Base-by-base conservation (phyloP, 2,797 vertebrate species). In the Xenops minutus region DNA sequence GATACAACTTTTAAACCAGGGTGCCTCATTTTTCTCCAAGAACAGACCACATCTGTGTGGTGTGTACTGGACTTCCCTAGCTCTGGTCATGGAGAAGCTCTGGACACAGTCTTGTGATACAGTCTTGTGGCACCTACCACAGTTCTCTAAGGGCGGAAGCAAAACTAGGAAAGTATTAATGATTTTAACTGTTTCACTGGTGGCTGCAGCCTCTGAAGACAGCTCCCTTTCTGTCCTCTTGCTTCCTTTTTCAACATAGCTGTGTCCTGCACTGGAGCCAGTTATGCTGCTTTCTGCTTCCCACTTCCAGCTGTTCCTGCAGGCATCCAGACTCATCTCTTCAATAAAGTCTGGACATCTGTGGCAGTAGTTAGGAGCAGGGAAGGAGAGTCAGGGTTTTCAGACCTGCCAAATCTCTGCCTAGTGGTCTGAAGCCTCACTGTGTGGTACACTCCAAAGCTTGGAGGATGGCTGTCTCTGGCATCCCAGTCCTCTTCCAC, bases 291-390 rank as follows among this genome's bases (percentile, higher is more conserved):
- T 62, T 95, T 6, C 68, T 34, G 24, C 36, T 87, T 69, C 54
- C 22, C 32, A 29, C n/a, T 94, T 95, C 73, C 79, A 95, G 92
- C 64, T 95, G 56, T 54, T 96, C n/a, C 52, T 88, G 49, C 64
- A 89, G 83, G 27, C 36, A 0, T 84, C 49, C 85, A 75, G 66
- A 32, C 46, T 75, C 64, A 67, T 72, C 61, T 76, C 59, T 1
- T 18, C 85, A 75, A 93, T 75, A 76, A 82, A 78, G 46, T 93
- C 72, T 87, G 94, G 92, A 75, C 69, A 95, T 93, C 79, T 90
- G 73, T 81, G 62, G 24, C 64, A 58, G 76, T 58, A 83, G 32
- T 16, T 88, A 34, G 62, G 76, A 92, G 46, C 14, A 55, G 27
- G 6, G 39, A 80, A 71, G 36, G 30, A 71, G 12, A 91, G 54